Conservation (phyloP, 2,888 invertebrate species). For the Leptopilina syphax region DNA sequence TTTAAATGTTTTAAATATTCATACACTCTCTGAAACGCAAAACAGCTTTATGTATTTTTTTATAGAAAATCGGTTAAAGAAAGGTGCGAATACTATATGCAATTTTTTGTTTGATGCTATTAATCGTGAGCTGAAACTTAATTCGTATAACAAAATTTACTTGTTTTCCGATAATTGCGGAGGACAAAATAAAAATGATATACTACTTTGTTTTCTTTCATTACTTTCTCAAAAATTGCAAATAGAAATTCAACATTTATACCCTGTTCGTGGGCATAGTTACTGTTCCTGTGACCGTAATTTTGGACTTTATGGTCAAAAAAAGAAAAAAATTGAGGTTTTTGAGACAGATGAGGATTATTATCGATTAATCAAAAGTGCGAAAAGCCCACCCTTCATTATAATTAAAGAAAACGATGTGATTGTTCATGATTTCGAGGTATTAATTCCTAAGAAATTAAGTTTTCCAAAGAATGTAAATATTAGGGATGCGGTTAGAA, state of each 20-base stretch:
- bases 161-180: slow-evolving; percentile 51
- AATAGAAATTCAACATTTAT: slow-evolving; percentile 41
- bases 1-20: too few relatives aligned
- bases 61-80: slow-evolving; percentile 52
- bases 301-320: slow-evolving; percentile 37
- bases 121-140: slow-evolving; percentile 42
- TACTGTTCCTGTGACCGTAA: too few relatives aligned
- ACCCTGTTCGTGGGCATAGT: too few relatives aligned
- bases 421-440: slow-evolving; percentile 48
- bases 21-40: too few relatives aligned
- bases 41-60: slow-evolving; percentile 53
- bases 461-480: too few relatives aligned
- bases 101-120: slow-evolving; percentile 47
- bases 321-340: slow-evolving; percentile 42
- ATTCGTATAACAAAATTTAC: slow-evolving; percentile 47
- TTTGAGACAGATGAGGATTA: slow-evolving; percentile 51
- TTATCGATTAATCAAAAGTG: slow-evolving; percentile 43
- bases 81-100: slow-evolving; percentile 54
- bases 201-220: slow-evolving; percentile 41
- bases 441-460: slow-evolving; percentile 9
- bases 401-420: slow-evolving; percentile 45
- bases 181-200: not conserved
- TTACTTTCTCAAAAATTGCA: slow-evolving; percentile 43
- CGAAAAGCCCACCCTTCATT: slow-evolving; percentile 49
- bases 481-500: too few relatives aligned